These are phyloP conservation scores for Gymnocephalus cernua DNA, from an alignment of 2,113 vertebrate species.

Conservation along the genomic window DNA sequence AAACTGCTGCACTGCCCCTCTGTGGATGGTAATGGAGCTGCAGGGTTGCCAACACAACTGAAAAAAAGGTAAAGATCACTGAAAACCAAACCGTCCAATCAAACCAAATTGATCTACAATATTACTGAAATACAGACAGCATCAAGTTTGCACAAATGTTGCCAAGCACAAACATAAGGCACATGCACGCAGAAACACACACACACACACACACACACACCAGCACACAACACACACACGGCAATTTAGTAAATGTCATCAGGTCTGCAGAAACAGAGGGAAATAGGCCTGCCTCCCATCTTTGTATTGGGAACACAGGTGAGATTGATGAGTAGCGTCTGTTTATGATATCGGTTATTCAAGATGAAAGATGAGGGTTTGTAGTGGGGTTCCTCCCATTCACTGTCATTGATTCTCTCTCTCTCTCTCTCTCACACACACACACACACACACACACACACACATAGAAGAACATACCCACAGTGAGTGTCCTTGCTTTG, in stretches of 20 bases:
- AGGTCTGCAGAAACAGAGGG: constrained; percentile 79
- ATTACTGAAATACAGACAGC: constrained; percentile 35
- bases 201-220: constrained; percentile 16
- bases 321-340: constrained; percentile 83
- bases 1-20: constrained; percentile 93
- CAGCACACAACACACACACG: constrained; percentile 43
- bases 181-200: constrained; percentile 7
- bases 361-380: constrained; percentile 86
- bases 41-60: constrained; percentile 23
- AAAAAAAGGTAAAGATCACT: constrained; percentile 32
- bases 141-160: constrained; percentile 45
- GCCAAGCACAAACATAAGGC: constrained; percentile 33
- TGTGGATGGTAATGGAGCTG: constrained; percentile 82
- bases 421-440: too few relatives aligned
- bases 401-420: constrained; percentile 85
- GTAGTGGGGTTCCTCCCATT: constrained; percentile 82
- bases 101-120: constrained; percentile 57
- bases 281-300: constrained; percentile 79
- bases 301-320: constrained; percentile 78
- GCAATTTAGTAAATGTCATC: constrained; percentile 82
- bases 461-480: constrained; percentile 59
- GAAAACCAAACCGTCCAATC: constrained; percentile 49
- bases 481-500: constrained; percentile 78
- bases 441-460: constrained; percentile 48
- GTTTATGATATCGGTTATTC: constrained; percentile 85